phyloP scores from a whole-genome alignment of 2,797 vertebrate genomes.

The Poecilia gillii region DNA sequence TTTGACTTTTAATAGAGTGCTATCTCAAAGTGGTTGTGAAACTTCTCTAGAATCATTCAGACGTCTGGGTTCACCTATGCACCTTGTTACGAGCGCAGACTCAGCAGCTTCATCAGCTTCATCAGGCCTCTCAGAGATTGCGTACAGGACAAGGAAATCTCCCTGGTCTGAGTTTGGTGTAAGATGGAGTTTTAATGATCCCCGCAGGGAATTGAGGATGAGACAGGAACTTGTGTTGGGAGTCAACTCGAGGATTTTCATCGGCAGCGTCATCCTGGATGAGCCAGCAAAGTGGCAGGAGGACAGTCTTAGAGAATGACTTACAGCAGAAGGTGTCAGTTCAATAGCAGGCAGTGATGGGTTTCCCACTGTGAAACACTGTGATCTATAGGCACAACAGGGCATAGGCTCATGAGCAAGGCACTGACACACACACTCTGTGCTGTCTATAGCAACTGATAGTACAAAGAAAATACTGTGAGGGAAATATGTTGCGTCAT shows the following conservation, averaged over 20 bases:
- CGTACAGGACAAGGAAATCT: constrained; percentile 23
- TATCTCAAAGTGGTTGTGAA: constrained; percentile 6
- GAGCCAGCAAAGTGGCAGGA: constrained; percentile 10
- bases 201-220: constrained; percentile 45
- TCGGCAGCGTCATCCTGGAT: constrained; percentile 14
- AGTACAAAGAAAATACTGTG: neutral
- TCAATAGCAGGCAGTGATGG: constrained; percentile 15
- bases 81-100: constrained; percentile 28
- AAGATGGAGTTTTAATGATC: constrained; percentile 63
- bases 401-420: neutral
- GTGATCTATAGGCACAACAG: neutral
- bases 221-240: constrained; percentile 26
- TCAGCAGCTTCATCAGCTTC: constrained; percentile 18
- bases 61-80: constrained; percentile 34
- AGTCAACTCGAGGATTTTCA: constrained; percentile 37
- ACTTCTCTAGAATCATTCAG: constrained; percentile 32
- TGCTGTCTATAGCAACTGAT: neutral
- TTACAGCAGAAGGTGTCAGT: constrained; percentile 22
- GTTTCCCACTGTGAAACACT: neutral
- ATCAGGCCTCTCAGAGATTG: constrained; percentile 17
- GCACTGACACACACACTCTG: neutral
- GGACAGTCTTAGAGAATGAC: constrained; percentile 5
- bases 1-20: constrained; percentile 11
- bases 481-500: neutral
- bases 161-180: constrained; percentile 30